Evolutionary conservation across 2,797 vertebrate genomes (phyloP), one percentile per base, ranked within the genome.

Genomic region (Linurgus olivaceus): DNA sequence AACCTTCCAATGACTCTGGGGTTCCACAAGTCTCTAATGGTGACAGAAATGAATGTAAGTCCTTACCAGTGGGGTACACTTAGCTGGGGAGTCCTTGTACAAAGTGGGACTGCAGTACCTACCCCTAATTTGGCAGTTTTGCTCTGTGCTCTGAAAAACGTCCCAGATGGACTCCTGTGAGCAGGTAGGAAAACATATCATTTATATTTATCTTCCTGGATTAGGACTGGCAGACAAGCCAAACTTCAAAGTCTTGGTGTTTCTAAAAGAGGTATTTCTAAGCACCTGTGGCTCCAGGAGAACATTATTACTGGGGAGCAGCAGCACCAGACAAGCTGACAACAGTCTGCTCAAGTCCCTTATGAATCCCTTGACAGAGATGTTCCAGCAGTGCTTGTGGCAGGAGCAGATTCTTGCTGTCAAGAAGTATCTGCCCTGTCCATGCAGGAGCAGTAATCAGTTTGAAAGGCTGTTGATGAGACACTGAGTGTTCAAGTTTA

Each of bases 171-270:
- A 35, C 4, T 17, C 3, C 10, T 42, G 25, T 10, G 17, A 70
- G 7, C 3, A 40, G 62, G 7, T 6, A 76, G 7, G 66, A 40
- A 84, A 81, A 2, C 1, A 31, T 4, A 20, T 10, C 0, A 73
- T 58, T 80, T 50, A 2, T 50, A 17, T 82, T 71, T 82, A 5
- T 8, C 9, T 24, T 70, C 33, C 9, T 55, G 28, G 6, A 2
- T 18, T 70, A 63, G 40, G 26, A 59, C 52, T 57, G 37, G 16
- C n/a, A 17, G 17, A 7, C 8, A 71, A 77, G 16, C 4, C 45
- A 42, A 55, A 10, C 33, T 82, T 11, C 26, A 42, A 55, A 61
- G 12, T 8, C 8, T 55, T 70, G 44, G 4, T 37, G 40, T 2
- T 59, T 87, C 13, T 21, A 28, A 38, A n/a, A n/a, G 9, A 26